Evolutionary conservation across 2,113 vertebrate species (phyloP).

Genomic region (Sterna hirundo): DNA sequence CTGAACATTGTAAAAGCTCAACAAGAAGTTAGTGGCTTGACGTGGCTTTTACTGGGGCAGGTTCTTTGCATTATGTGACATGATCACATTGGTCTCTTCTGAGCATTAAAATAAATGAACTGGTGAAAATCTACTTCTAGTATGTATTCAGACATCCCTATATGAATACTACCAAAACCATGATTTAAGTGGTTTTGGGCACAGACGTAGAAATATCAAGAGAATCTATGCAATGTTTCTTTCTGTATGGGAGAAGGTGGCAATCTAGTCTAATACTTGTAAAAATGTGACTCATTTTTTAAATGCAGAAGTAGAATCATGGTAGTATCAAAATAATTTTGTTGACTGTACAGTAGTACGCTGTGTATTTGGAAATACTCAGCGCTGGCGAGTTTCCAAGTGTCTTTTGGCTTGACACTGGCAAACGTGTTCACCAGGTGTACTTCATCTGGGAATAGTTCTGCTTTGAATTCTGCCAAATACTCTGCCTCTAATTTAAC

Average conservation of each 20-base stretch:
- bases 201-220: background rate
- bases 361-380: conserved; percentile 30
- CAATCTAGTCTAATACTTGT: background rate
- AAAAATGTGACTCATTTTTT: background rate
- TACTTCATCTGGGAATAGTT: conserved; percentile 4
- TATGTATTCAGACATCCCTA: background rate
- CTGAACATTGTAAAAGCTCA: background rate
- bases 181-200: background rate
- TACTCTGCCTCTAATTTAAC: background rate
- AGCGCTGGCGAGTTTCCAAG: background rate
- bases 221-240: background rate
- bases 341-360: conserved; percentile 22
- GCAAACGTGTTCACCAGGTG: conserved; percentile 48
- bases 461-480: conserved; percentile 29
- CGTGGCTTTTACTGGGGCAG: background rate
- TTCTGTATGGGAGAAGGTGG: background rate
- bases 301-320: background rate
- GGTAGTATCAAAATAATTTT: background rate
- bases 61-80: background rate
- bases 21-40: background rate
- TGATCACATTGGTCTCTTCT: background rate
- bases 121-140: background rate
- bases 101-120: background rate
- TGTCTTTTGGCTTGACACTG: conserved; percentile 18
- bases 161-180: background rate